phyloP scores from a whole-genome alignment of 1,140 invertebrate species.

The Drosophila parvula region DNA sequence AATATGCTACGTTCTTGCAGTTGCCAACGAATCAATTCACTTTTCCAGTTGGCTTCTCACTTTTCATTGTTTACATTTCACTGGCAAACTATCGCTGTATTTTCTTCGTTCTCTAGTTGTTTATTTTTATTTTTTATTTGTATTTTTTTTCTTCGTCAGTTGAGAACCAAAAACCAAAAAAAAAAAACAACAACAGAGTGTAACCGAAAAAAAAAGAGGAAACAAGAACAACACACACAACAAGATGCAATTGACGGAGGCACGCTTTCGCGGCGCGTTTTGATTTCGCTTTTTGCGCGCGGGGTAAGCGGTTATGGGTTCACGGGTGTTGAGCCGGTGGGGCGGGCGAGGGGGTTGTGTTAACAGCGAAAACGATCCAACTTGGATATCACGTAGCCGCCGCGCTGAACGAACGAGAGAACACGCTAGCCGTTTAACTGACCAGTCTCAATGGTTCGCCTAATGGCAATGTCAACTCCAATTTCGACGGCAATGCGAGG shows the following conservation, averaged over 20 bases:
- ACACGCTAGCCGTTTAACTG: conserved; percentile 13
- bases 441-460: neutral
- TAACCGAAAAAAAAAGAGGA: conserved; percentile 38
- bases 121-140: conserved; percentile 12
- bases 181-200: conserved; percentile 1
- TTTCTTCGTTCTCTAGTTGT: conserved; percentile 20
- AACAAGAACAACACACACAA: conserved; percentile 15
- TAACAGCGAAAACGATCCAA: conserved; percentile 4
- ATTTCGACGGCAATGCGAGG: neutral
- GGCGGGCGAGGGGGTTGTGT: neutral
- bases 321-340: neutral
- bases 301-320: too few relatives aligned
- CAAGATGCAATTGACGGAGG: conserved; percentile 29
- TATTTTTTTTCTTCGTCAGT: conserved; percentile 22
- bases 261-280: conserved; percentile 33
- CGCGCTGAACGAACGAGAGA: conserved; percentile 3
- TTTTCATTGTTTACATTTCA: conserved; percentile 61
- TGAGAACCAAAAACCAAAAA: conserved; percentile 19
- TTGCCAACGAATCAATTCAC: conserved; percentile 45
- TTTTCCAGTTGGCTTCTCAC: conserved; percentile 50
- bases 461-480: conserved; percentile 4
- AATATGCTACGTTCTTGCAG: conserved; percentile 28
- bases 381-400: conserved; percentile 10
- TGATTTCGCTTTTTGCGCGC: conserved; percentile 10
- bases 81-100: conserved; percentile 24